These are phyloP conservation scores for Pardosa pseudoannulata DNA, from an alignment of 2,888 invertebrate genomes.

Conservation along the genomic window DNA sequence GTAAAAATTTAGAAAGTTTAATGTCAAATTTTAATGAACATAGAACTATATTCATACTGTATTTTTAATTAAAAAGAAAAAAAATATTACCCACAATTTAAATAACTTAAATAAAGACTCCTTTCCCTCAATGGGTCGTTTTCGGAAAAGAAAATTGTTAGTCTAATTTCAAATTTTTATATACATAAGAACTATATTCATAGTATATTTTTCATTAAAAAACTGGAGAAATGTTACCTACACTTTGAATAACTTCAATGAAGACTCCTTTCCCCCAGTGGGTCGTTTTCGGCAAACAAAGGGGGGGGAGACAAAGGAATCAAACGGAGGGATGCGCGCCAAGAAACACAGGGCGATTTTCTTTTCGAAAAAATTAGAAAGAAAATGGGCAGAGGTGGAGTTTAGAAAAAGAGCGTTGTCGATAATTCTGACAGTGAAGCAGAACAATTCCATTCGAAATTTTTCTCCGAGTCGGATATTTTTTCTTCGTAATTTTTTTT, in stretches of 20 bases:
- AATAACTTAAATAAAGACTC: not conserved
- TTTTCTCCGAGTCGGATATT: conserved; percentile 29
- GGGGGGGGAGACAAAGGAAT: conserved; percentile 12
- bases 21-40: too few relatives aligned
- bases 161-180: too few relatives aligned
- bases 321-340: conserved; percentile 16
- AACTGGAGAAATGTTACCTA: not conserved
- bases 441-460: conserved; percentile 67
- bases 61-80: too few relatives aligned
- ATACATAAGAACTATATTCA: too few relatives aligned
- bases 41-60: too few relatives aligned
- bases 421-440: conserved; percentile 64
- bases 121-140: not conserved
- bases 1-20: too few relatives aligned
- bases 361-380: conserved; percentile 25
- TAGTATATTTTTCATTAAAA: too few relatives aligned
- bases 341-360: conserved; percentile 29
- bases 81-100: not conserved
- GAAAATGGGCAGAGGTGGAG: conserved; percentile 15
- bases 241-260: not conserved
- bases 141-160: not conserved
- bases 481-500: conserved; percentile 32
- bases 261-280: not conserved
- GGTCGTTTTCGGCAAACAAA: not conserved
- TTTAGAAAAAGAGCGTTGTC: conserved; percentile 19